A percentile compares a stretch with the other conserved stretches of the same genome.
These are phyloP conservation scores for Salvelinus alpinus DNA, from an alignment of 2,113 vertebrate species.

Conservation along the genomic window DNA sequence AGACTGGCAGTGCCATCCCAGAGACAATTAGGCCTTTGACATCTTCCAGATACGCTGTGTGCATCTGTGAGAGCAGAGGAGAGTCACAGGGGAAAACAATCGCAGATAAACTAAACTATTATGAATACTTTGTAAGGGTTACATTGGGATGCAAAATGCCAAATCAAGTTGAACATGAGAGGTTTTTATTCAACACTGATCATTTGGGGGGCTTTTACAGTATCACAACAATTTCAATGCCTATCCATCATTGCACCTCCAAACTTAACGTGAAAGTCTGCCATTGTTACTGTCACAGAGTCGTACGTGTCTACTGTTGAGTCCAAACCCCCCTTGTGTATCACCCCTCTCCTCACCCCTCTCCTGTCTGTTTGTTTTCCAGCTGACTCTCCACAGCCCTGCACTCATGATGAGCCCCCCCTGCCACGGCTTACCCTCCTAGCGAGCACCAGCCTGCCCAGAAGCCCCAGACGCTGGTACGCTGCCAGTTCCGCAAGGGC, in stretches of 20 bases:
- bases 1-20: conserved; percentile 31
- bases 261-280: neutral
- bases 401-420: conserved; percentile 11
- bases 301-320: neutral
- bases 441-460: conserved; percentile 1
- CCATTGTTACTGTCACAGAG: neutral
- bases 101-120: neutral
- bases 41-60: conserved; percentile 40
- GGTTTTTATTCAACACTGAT: neutral
- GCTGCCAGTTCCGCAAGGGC: conserved; percentile 8
- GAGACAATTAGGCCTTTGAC: conserved; percentile 65
- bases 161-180: neutral
- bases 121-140: neutral
- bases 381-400: conserved; percentile 25
- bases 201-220: neutral
- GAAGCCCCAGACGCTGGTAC: conserved; percentile 28
- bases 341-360: neutral
- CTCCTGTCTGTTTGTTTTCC: conserved; percentile 29
- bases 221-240: too few species aligned
- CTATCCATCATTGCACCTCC: too few species aligned
- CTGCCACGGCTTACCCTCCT: conserved; percentile 2
- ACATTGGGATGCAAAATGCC: neutral
- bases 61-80: conserved; percentile 20
- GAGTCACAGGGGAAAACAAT: neutral
- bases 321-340: neutral